Percentiles rank a stretch among this genome's conserved stretches.
Conservation (phyloP, 2,797 vertebrate genomes). For the Mormyrus hasselquistii region DNA sequence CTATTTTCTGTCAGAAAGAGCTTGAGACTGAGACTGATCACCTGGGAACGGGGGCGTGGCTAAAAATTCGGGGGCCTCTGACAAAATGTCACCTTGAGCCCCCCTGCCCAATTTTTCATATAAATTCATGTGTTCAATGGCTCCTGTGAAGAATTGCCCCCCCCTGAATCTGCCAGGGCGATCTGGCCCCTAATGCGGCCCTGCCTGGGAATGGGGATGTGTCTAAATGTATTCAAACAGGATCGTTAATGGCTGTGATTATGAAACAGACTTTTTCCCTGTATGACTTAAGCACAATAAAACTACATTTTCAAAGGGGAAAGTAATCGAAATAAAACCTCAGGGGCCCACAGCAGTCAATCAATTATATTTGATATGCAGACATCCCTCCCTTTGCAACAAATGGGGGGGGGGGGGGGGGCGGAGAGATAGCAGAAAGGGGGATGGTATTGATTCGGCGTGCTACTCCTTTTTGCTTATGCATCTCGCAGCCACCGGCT, state of each 20-base stretch:
- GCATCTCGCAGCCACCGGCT: background rate
- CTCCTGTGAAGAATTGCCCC: background rate
- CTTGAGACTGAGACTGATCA: conserved; percentile 19
- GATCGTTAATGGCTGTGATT: conserved; percentile 28
- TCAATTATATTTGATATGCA: background rate
- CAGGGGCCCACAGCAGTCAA: background rate
- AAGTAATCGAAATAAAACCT: background rate
- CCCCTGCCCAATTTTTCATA: background rate
- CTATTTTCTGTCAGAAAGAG: conserved; percentile 18
- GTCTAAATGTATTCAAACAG: conserved; percentile 26
- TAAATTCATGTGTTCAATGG: background rate
- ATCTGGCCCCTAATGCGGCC: background rate
- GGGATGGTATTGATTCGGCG: conserved; percentile 37
- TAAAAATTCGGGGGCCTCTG: background rate
- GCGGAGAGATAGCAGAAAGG: conserved; percentile 22
- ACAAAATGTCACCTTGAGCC: background rate
- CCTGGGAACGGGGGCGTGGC: background rate
- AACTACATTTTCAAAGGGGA: background rate
- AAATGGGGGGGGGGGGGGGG: conserved; percentile 16
- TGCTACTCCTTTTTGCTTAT: conserved; percentile 18
- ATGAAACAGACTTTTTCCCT: conserved; percentile 21
- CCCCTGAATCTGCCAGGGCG: background rate
- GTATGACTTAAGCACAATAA: background rate
- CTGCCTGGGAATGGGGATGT: background rate
- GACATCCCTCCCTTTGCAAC: conserved; percentile 28